Percentiles rank a stretch among this genome's conserved stretches.
Conservation (phyloP, 1,140 invertebrate species). For the Microplitis mediator region DNA sequence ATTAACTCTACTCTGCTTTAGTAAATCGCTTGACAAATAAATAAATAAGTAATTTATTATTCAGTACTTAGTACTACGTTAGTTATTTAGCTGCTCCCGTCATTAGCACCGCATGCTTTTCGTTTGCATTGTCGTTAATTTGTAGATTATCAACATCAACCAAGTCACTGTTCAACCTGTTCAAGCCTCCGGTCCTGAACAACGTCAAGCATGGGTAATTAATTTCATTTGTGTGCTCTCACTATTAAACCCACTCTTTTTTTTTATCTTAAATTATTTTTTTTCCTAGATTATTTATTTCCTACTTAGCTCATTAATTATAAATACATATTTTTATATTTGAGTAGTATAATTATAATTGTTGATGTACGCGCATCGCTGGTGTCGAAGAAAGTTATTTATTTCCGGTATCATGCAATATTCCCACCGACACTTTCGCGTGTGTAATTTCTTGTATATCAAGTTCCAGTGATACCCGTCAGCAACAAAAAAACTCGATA, state of each 20-base stretch:
- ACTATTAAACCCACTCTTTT: constrained; percentile 19
- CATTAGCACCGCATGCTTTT: constrained; percentile 48
- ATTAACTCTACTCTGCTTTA: background rate
- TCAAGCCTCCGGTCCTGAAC: constrained; percentile 61
- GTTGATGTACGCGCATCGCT: constrained; percentile 9
- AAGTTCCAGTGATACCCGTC: background rate
- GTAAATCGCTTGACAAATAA: background rate
- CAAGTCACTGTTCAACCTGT: constrained; percentile 67
- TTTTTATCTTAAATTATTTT: no score
- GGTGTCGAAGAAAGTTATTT: constrained; percentile 22
- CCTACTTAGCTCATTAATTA: constrained; percentile 40
- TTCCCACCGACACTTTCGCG: background rate
- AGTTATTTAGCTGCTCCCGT: constrained; percentile 33
- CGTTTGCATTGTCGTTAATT: constrained; percentile 56
- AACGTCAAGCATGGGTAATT: constrained; percentile 65
- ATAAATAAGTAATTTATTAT: no score
- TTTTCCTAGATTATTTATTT: constrained; percentile 49
- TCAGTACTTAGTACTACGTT: background rate
- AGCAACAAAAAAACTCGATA: constrained; percentile 8
- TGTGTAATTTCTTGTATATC: background rate
- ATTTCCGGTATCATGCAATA: constrained; percentile 9
- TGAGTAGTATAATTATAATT: constrained; percentile 8
- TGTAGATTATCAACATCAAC: constrained; percentile 65
- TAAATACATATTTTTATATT: constrained; percentile 65
- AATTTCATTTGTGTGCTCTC: constrained; percentile 29